These are phyloP conservation scores for Lutjanus argentimaculatus DNA, from an alignment of 2,797 vertebrate species.

Conservation along the genomic window DNA sequence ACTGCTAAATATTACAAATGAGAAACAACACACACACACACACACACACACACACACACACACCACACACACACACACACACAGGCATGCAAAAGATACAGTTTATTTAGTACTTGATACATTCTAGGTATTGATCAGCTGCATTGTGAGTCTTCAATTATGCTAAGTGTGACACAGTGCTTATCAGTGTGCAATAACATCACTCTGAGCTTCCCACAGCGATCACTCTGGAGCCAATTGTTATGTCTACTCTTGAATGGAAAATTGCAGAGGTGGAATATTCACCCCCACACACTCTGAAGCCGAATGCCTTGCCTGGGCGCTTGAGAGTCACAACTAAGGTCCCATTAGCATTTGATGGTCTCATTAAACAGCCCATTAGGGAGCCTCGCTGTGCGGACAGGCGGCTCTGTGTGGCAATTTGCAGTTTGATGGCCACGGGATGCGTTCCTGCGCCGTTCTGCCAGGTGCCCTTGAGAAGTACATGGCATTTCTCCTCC, in stretches of 20 bases:
- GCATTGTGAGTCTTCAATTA: constrained; percentile 23
- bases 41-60: constrained; percentile 13
- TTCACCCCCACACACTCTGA: constrained; percentile 49
- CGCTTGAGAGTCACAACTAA: constrained; percentile 63
- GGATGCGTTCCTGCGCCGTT: constrained; percentile 13
- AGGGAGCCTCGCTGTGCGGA: constrained; percentile 34
- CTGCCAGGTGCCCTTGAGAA: constrained; percentile 46
- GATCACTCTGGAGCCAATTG: constrained; percentile 49
- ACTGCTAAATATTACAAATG: constrained; percentile 53
- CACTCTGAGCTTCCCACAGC: constrained; percentile 36
- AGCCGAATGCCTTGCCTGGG: constrained; percentile 49
- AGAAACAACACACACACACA: constrained; percentile 18
- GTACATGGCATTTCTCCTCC: constrained; percentile 31
- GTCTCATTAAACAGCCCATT: constrained; percentile 69
- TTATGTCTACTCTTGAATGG: constrained; percentile 55
- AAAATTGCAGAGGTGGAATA: constrained; percentile 71
- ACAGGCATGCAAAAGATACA: neutral
- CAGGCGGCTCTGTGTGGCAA: constrained; percentile 39
- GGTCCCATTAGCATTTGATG: constrained; percentile 74
- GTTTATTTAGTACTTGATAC: constrained; percentile 9
- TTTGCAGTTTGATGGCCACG: constrained; percentile 44
- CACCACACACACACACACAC: constrained; percentile 14
- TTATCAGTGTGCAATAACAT: constrained; percentile 40
- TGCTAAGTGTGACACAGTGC: constrained; percentile 25
- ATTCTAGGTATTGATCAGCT: constrained; percentile 21